Evolutionary conservation across 2,113 vertebrate species (phyloP).

Genomic region (Hemibagrus wyckioides): DNA sequence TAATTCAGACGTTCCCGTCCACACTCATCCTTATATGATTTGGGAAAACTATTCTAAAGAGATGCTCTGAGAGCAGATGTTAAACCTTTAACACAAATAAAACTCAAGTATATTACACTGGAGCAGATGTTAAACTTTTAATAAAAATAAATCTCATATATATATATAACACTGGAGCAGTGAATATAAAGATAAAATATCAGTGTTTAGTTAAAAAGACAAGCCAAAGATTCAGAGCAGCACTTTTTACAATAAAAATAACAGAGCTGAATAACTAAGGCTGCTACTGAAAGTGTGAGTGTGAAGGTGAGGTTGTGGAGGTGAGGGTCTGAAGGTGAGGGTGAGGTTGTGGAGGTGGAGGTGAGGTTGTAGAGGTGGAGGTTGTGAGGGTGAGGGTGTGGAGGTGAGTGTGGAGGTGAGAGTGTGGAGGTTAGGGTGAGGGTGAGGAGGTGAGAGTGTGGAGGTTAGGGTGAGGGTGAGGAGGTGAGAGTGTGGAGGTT

Average conservation of each 20-base stretch:
- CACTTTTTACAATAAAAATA: not conserved
- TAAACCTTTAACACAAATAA: not conserved
- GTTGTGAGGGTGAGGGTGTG: no score
- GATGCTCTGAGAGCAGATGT: no score
- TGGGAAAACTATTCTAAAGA: not conserved
- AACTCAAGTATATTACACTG: not conserved
- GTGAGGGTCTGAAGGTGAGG: no score
- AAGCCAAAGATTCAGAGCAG: not conserved
- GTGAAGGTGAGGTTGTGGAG: not conserved
- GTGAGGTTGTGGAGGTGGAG: no score
- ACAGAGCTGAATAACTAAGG: not conserved
- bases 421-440: no score
- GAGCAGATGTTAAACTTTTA: not conserved
- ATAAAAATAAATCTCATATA: not conserved
- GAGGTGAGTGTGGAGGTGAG: no score
- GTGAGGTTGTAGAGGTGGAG: no score
- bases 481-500: no score
- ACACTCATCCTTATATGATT: not conserved
- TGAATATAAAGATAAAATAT: no score
- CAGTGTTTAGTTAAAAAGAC: not conserved
- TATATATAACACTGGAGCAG: not conserved
- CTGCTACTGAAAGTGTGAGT: no score
- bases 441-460: no score
- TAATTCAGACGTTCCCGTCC: not conserved
- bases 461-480: no score